phyloP scores from a whole-genome alignment of 2,888 invertebrate species.

The Rhorus exstirpatorius region DNA sequence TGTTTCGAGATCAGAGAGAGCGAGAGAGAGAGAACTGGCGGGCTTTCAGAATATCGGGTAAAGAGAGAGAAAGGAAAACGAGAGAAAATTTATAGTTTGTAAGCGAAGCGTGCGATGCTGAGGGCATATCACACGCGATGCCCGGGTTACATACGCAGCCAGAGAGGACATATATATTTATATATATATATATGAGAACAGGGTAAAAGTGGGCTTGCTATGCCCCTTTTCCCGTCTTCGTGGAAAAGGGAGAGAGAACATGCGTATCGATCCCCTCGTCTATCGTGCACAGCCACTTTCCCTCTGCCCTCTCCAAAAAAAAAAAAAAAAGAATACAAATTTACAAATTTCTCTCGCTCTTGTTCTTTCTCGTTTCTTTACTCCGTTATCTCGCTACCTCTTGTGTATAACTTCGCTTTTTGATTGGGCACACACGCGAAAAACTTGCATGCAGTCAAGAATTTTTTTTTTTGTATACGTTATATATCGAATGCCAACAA shows the following conservation, averaged over 20 bases:
- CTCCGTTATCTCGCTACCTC: neutral
- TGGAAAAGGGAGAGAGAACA: conserved; percentile 18
- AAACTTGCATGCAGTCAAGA: neutral
- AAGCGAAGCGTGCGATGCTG: conserved; percentile 57
- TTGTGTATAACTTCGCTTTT: conserved; percentile 1
- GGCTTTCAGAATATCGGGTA: neutral
- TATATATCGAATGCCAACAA: no score
- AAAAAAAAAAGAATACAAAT: conserved; percentile 27
- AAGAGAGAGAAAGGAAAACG: conserved; percentile 10
- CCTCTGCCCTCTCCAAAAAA: conserved; percentile 33
- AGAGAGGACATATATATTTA: no score
- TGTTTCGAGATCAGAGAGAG: conserved; percentile 23
- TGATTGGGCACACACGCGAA: neutral
- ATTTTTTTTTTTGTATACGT: neutral
- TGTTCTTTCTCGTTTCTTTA: conserved; percentile 24
- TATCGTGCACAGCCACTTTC: conserved; percentile 32
- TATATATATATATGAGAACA: no score
- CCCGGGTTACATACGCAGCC: conserved; percentile 63
- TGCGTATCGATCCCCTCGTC: conserved; percentile 65
- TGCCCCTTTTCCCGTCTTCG: conserved; percentile 23
- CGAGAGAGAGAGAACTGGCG: neutral
- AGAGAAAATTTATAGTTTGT: conserved; percentile 48
- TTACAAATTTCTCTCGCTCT: conserved; percentile 33
- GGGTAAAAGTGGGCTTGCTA: conserved; percentile 21
- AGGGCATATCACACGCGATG: conserved; percentile 60